A percentile compares a stretch with the other conserved stretches of the same genome.
Conservation (phyloP, 2,113 vertebrate species). For the Carassius gibelio region DNA sequence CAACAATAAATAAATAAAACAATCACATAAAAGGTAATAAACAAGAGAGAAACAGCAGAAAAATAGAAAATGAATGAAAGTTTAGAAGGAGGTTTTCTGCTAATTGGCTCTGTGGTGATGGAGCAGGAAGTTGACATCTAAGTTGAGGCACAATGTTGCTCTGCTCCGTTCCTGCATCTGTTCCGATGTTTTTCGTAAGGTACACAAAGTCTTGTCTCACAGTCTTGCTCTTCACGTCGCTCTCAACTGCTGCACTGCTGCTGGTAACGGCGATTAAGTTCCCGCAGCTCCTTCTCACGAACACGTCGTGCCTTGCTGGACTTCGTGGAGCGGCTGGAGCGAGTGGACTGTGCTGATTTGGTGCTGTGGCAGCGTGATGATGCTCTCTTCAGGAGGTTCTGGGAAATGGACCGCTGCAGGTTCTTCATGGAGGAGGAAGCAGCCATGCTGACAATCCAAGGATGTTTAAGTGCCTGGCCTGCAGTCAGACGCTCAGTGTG, state of each 20-base stretch:
- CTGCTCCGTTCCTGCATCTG: neutral
- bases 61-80: conserved; percentile 19
- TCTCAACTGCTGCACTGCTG: conserved; percentile 92
- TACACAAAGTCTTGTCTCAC: too few relatives aligned
- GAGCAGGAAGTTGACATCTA: conserved; percentile 30
- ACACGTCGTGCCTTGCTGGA: conserved; percentile 92
- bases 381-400: conserved; percentile 94
- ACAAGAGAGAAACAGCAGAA: conserved; percentile 35
- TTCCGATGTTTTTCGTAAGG: neutral
- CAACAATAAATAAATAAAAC: conserved; percentile 79
- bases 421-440: conserved; percentile 98
- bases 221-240: too few relatives aligned
- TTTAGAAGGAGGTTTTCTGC: conserved; percentile 33
- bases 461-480: conserved; percentile 93
- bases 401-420: conserved; percentile 95
- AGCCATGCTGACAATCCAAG: conserved; percentile 97
- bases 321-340: conserved; percentile 93
- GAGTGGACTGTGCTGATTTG: conserved; percentile 93
- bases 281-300: conserved; percentile 90
- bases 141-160: conserved; percentile 1
- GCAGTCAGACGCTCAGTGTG: conserved; percentile 88
- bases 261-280: conserved; percentile 95
- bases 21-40: conserved; percentile 53
- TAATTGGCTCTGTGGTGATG: conserved; percentile 51
- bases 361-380: conserved; percentile 98